phyloP scores from a whole-genome alignment of 2,888 invertebrate species.

The Chesias legatella region DNA sequence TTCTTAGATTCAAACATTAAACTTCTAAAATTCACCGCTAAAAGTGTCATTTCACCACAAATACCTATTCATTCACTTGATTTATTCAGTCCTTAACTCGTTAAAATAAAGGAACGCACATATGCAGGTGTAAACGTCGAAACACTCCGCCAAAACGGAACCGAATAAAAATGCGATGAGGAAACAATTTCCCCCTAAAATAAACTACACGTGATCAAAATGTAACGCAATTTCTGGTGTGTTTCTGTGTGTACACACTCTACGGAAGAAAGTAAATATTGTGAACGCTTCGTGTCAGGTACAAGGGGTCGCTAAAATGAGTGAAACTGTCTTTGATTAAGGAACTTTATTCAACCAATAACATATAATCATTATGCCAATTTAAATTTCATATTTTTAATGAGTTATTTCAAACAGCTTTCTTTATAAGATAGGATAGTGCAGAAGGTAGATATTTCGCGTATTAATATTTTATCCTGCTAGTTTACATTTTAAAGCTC shows the following conservation, averaged over 20 bases:
- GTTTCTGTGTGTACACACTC: not conserved
- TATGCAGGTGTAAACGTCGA: not conserved
- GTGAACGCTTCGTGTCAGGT: not conserved
- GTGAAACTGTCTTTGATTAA: constrained; percentile 47
- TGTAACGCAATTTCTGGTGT: constrained; percentile 14
- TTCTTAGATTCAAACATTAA: too few relatives aligned
- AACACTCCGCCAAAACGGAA: constrained; percentile 11
- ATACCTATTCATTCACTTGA: too few relatives aligned
- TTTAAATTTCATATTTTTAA: constrained; percentile 45
- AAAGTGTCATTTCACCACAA: too few relatives aligned
- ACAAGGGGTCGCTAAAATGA: constrained; percentile 4
- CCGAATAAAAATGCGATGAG: constrained; percentile 19
- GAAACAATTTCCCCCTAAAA: constrained; percentile 24
- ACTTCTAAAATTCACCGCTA: too few relatives aligned
- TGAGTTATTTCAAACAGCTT: constrained; percentile 48
- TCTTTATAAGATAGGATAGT: constrained; percentile 59
- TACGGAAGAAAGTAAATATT: too few relatives aligned
- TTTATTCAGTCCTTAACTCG: too few relatives aligned
- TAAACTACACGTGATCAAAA: constrained; percentile 21
- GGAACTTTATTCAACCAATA: constrained; percentile 78
- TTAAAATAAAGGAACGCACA: too few relatives aligned
- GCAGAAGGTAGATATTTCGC: constrained; percentile 55
- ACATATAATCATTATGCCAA: constrained; percentile 57
- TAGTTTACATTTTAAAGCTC: constrained; percentile 57
- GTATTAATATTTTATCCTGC: constrained; percentile 66